A percentile compares a stretch with the other conserved stretches of the same genome.
Evolutionary conservation across 1,140 invertebrate species (phyloP).

Genomic region (Phortica variegata): DNA sequence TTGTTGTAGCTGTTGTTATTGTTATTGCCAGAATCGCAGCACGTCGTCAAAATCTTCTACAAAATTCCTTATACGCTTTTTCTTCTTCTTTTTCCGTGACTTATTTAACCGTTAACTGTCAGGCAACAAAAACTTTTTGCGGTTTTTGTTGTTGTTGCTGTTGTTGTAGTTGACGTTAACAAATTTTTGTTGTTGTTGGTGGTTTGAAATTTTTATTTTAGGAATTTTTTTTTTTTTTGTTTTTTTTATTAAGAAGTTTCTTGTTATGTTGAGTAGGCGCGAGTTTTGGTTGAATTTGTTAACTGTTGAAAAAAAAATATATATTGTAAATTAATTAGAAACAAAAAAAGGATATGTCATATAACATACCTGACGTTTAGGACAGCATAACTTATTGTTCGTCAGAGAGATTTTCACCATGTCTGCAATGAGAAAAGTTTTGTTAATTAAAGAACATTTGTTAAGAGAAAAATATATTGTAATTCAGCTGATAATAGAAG

Average conservation of each 20-base stretch:
- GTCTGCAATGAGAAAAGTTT: conserved; percentile 38
- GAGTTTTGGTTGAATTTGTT: conserved; percentile 38
- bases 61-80: too few relatives aligned
- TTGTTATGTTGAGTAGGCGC: conserved; percentile 51
- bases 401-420: conserved; percentile 52
- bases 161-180: conserved; percentile 18
- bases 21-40: too few relatives aligned
- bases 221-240: conserved; percentile 24
- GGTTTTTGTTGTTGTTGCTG: conserved; percentile 11
- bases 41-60: too few relatives aligned
- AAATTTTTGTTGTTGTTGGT: conserved; percentile 23
- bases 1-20: too few relatives aligned
- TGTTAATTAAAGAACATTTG: too few relatives aligned
- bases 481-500: too few relatives aligned
- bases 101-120: too few relatives aligned
- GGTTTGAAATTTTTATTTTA: conserved; percentile 33
- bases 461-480: too few relatives aligned
- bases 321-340: not conserved
- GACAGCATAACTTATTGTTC: conserved; percentile 49
- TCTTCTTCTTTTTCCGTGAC: too few relatives aligned
- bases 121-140: conserved; percentile 1
- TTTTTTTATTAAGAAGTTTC: conserved; percentile 36
- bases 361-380: conserved; percentile 48
- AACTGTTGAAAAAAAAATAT: conserved; percentile 20
- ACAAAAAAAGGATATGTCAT: not conserved